Evolutionary conservation across 2,888 invertebrate genomes (phyloP), one percentile per base, ranked within the genome.

Genomic region (Tigriopus californicus): DNA sequence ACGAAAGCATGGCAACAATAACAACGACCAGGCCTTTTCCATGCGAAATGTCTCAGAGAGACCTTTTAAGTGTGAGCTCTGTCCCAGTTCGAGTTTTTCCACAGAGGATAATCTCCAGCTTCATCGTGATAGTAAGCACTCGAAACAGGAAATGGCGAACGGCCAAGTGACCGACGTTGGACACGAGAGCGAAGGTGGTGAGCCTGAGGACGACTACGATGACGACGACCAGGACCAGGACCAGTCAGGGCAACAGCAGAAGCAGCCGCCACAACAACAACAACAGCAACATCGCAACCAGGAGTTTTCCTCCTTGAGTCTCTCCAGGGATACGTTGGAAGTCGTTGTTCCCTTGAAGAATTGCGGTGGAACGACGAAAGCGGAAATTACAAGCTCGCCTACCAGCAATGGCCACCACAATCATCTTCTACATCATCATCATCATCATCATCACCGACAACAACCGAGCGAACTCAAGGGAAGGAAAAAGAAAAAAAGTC

Each of bases 11-110:
- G 82, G 82, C n/a, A 69, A 64, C 22, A 78, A 64, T 70, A 75
- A 69, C 5, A 51, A 33, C 33, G 49, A 59, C 58, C 40, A 59
- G 51, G 72, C 74, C 63, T 74, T 72, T 64, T 68, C 74, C 64
- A 77, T 77, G 71, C 74, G 83, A 64, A 80, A 81, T 64, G 83
- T 83, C 0, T 83, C 84, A 1, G 84, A 85, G 65, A 75, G 81
- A 63, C 86, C 80, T 1, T 86, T 77, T 72, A 85, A 86, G 68
- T 87, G 86, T 68, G 80, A 80, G 18, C 79, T 78, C 42, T 87
- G 86, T 67, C 85, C 85, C 0, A 83, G 84, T 65, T 85, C 85
- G 66, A 85, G 85, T 0, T 87, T 87, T 68, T 79, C 86, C 1
- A 82, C 84, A 0, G 72, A 83, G 66, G 83, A 83, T 52, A 86